Percentiles rank a stretch among this genome's conserved stretches.
These are phyloP conservation scores for Lepisosteus oculatus DNA, from an alignment of 2,113 vertebrate genomes.

Conservation along the genomic window DNA sequence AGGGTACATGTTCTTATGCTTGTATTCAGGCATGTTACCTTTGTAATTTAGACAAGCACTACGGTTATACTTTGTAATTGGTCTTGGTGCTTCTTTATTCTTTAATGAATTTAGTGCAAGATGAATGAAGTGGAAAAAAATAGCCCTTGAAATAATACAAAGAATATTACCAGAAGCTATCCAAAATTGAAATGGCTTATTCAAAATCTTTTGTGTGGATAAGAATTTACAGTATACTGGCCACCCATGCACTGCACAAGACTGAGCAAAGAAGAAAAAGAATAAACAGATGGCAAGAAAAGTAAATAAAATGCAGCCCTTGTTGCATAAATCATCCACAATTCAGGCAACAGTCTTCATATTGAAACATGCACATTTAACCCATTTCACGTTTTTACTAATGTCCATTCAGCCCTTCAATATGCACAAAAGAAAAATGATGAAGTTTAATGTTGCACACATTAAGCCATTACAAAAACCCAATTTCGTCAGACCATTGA, in stretches of 20 bases:
- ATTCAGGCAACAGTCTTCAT: not conserved
- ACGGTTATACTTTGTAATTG: conserved; percentile 31
- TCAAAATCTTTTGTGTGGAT: conserved; percentile 7
- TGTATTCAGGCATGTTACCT: conserved; percentile 32
- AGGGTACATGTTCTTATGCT: conserved; percentile 39
- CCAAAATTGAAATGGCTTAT: conserved; percentile 5
- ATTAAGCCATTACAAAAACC: too few species aligned
- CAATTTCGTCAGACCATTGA: too few species aligned
- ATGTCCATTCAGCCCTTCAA: too few species aligned
- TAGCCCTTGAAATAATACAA: not conserved
- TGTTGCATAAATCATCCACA: conserved; percentile 38
- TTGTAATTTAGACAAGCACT: conserved; percentile 40
- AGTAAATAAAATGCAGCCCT: conserved; percentile 50
- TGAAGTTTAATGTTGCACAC: too few species aligned
- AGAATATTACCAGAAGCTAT: not conserved
- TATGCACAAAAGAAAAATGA: too few species aligned
- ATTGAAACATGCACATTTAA: too few species aligned
- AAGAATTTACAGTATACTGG: conserved; percentile 13
- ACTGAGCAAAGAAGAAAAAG: conserved; percentile 26
- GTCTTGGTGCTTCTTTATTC: conserved; percentile 14
- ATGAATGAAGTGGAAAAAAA: conserved; percentile 36
- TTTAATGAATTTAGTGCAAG: conserved; percentile 3
- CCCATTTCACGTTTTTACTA: too few species aligned
- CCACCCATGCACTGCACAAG: not conserved
- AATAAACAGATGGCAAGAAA: conserved; percentile 59